These are phyloP conservation scores for Taurulus bubalis DNA, from an alignment of 2,113 vertebrate genomes.

Conservation along the genomic window DNA sequence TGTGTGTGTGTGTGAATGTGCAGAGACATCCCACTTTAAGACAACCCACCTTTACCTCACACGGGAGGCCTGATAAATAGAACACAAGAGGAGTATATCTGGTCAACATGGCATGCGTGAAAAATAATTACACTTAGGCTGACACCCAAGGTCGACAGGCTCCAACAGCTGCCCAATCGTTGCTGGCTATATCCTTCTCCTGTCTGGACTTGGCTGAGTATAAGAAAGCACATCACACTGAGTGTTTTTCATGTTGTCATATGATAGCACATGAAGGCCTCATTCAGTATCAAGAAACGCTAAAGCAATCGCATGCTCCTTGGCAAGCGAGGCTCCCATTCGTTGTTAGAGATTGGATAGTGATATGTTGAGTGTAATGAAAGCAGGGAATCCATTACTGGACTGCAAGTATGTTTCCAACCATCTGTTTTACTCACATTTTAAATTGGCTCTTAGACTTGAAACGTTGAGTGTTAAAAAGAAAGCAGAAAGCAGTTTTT, in stretches of 20 bases:
- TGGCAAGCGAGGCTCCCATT: constrained; percentile 30
- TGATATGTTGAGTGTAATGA: constrained; percentile 1
- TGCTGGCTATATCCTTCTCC: constrained; percentile 61
- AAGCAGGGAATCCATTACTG: constrained; percentile 10
- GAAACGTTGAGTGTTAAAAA: background rate
- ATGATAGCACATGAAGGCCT: constrained; percentile 68
- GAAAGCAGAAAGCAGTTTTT: background rate
- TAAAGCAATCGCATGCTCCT: constrained; percentile 29
- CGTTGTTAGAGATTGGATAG: constrained; percentile 9
- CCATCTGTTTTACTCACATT: constrained; percentile 9
- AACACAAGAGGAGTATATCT: constrained; percentile 65
- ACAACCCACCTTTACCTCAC: constrained; percentile 25
- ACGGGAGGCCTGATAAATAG: constrained; percentile 61
- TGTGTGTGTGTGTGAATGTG: too few species aligned
- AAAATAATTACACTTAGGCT: constrained; percentile 76
- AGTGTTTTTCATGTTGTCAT: constrained; percentile 71
- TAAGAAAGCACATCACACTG: constrained; percentile 55
- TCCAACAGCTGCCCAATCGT: constrained; percentile 72
- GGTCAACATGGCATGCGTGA: constrained; percentile 69
- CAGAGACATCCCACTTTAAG: too few species aligned
- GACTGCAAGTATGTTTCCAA: constrained; percentile 1
- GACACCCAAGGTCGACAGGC: constrained; percentile 76
- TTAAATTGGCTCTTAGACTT: background rate
- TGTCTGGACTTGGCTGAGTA: constrained; percentile 66
- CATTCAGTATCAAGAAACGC: constrained; percentile 37